These are phyloP conservation scores for Xiphydria camelus DNA, from an alignment of 2,888 invertebrate species.

Conservation along the genomic window DNA sequence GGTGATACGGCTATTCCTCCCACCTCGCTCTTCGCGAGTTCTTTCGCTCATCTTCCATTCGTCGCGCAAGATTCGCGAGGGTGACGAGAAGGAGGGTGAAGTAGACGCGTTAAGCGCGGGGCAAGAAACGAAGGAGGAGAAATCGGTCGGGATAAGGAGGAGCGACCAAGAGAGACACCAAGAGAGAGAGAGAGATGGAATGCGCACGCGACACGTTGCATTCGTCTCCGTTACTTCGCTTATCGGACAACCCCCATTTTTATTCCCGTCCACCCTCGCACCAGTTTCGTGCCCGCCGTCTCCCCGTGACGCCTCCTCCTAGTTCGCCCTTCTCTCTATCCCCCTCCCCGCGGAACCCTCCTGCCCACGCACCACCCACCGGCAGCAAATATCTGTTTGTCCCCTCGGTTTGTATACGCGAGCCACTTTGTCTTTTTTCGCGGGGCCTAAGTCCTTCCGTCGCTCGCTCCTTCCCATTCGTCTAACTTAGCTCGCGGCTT, in stretches of 20 bases:
- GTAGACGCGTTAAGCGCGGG: conserved; percentile 30
- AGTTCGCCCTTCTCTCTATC: conserved; percentile 8
- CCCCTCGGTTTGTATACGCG: no score
- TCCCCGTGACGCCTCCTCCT: conserved; percentile 11
- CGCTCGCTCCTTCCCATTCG: no score
- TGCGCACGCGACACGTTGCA: conserved; percentile 20
- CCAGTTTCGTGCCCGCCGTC: conserved; percentile 13
- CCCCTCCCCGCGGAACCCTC: neutral
- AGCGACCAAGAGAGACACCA: conserved; percentile 9
- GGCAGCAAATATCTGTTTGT: conserved; percentile 3
- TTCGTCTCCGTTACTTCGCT: conserved; percentile 25
- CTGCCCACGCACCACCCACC: conserved; percentile 1
- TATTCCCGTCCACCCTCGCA: conserved; percentile 23
- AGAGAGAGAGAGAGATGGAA: conserved; percentile 1
- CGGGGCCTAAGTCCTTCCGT: no score
- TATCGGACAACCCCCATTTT: conserved; percentile 37
- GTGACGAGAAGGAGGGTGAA: conserved; percentile 19
- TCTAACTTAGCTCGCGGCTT: no score
- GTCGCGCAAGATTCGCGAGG: conserved; percentile 21
- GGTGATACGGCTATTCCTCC: conserved; percentile 31
- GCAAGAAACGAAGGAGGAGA: conserved; percentile 25
- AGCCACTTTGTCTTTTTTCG: no score
- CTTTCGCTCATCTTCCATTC: conserved; percentile 10
- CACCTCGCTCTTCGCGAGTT: conserved; percentile 24
- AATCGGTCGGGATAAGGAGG: conserved; percentile 21